These are phyloP conservation scores for Drosophila putrida DNA, from an alignment of 2,888 invertebrate genomes.

Conservation along the genomic window DNA sequence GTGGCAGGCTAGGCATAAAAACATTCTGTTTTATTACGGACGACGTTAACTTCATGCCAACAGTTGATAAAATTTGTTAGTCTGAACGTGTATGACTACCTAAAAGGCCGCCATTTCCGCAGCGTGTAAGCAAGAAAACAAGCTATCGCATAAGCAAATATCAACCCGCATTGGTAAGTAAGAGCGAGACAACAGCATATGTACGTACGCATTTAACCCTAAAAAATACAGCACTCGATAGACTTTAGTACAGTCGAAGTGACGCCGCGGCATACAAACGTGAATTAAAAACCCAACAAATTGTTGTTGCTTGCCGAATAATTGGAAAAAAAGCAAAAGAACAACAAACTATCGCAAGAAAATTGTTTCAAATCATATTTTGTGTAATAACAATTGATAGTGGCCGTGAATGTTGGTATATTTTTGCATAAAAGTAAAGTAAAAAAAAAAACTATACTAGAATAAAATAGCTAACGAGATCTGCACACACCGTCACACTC, in stretches of 20 bases:
- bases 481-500: slow-evolving; percentile 19
- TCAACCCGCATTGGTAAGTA: slow-evolving; percentile 21
- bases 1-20: fast-evolving
- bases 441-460: slow-evolving; percentile 45
- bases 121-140: slow-evolving; percentile 45
- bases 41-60: slow-evolving; percentile 24
- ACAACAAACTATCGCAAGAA: slow-evolving; percentile 13
- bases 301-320: slow-evolving; percentile 51
- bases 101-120: slow-evolving; percentile 69
- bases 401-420: slow-evolving; percentile 23
- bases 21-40: neutral
- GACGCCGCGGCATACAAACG: slow-evolving; percentile 71
- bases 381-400: slow-evolving; percentile 10
- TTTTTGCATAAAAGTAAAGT: slow-evolving; percentile 5
- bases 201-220: slow-evolving; percentile 70
- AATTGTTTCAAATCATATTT: neutral
- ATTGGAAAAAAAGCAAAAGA: slow-evolving; percentile 22
- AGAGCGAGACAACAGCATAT: slow-evolving; percentile 38
- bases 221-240: slow-evolving; percentile 77
- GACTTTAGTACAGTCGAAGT: slow-evolving; percentile 78
- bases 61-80: slow-evolving; percentile 11
- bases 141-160: slow-evolving; percentile 14
- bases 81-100: slow-evolving; percentile 37
- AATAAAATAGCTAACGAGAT: slow-evolving; percentile 47
- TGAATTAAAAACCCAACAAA: slow-evolving; percentile 52